Evolutionary conservation across 2,888 invertebrate species (phyloP).

Genomic region (Lordiphosa fenestrarum): DNA sequence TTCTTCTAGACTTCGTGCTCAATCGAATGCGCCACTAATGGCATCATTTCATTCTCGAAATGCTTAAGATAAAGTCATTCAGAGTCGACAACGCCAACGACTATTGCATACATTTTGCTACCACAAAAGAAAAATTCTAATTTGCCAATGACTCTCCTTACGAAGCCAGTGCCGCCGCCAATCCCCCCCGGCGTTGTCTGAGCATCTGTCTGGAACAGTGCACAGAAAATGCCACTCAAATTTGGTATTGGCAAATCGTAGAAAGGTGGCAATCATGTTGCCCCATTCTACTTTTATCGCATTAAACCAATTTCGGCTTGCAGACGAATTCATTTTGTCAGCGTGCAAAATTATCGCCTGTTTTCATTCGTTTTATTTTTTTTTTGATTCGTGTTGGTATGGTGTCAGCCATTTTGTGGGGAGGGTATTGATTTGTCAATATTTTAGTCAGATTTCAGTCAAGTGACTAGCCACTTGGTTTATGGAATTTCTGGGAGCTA

Average conservation of each 20-base stretch:
- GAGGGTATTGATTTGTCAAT: slow-evolving; percentile 36
- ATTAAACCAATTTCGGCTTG: slow-evolving; percentile 48
- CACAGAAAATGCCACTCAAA: slow-evolving; percentile 38
- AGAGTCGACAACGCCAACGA: slow-evolving; percentile 43
- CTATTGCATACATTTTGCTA: slow-evolving; percentile 54
- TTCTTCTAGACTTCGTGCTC: slow-evolving; percentile 20
- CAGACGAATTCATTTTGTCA: slow-evolving; percentile 33
- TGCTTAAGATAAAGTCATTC: slow-evolving; percentile 52
- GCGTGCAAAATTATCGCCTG: slow-evolving; percentile 13
- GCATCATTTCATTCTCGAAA: slow-evolving; percentile 41
- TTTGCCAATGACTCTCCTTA: background rate
- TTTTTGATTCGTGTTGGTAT: background rate
- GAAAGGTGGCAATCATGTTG: slow-evolving; percentile 24
- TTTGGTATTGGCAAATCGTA: slow-evolving; percentile 40
- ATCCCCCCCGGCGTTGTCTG: slow-evolving; percentile 30
- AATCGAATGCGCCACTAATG: slow-evolving; percentile 36
- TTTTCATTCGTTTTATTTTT: slow-evolving; percentile 11
- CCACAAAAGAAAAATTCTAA: slow-evolving; percentile 24
- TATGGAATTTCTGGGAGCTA: too few species aligned
- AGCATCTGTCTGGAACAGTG: slow-evolving; percentile 61
- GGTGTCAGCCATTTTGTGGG: background rate
- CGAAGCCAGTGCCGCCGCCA: background rate
- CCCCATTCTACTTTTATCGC: slow-evolving; percentile 15
- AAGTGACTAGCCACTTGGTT: too few species aligned
- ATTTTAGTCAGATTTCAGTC: background rate